Evolutionary conservation across 2,888 invertebrate genomes (phyloP).

Genomic region (Drosophila leonis): DNA sequence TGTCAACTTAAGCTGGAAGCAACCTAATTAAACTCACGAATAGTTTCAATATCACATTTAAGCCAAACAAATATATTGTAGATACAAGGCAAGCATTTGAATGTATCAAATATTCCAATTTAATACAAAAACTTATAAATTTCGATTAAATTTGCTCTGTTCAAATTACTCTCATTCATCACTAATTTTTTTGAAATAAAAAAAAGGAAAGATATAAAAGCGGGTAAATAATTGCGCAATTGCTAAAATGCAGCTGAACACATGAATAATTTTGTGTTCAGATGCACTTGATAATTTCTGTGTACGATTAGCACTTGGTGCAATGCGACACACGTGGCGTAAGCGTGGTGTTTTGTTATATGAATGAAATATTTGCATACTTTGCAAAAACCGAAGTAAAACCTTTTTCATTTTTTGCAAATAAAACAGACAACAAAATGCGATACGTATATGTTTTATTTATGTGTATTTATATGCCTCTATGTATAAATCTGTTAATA

Average conservation of each 20-base stretch:
- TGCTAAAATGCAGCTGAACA: slow-evolving; percentile 27
- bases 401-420: too few species aligned
- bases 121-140: slow-evolving; percentile 19
- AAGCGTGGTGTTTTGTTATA: slow-evolving; percentile 15
- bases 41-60: neutral
- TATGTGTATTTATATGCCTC: slow-evolving; percentile 1
- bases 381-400: too few species aligned
- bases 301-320: slow-evolving; percentile 14
- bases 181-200: too few species aligned
- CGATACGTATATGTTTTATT: too few species aligned
- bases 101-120: slow-evolving; percentile 12
- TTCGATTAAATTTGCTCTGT: neutral
- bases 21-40: slow-evolving; percentile 2
- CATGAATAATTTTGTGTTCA: slow-evolving; percentile 23
- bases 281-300: slow-evolving; percentile 4
- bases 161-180: neutral
- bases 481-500: neutral
- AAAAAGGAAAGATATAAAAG: neutral
- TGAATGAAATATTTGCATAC: neutral
- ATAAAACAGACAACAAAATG: neutral
- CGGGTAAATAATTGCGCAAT: slow-evolving; percentile 19
- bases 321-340: slow-evolving; percentile 9
- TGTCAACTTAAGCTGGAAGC: slow-evolving; percentile 12
- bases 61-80: neutral
- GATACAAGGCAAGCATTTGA: too few species aligned